Percentiles rank a stretch among this genome's conserved stretches.
phyloP scores from a whole-genome alignment of 2,797 vertebrate species.

The Pteropus rufus region DNA sequence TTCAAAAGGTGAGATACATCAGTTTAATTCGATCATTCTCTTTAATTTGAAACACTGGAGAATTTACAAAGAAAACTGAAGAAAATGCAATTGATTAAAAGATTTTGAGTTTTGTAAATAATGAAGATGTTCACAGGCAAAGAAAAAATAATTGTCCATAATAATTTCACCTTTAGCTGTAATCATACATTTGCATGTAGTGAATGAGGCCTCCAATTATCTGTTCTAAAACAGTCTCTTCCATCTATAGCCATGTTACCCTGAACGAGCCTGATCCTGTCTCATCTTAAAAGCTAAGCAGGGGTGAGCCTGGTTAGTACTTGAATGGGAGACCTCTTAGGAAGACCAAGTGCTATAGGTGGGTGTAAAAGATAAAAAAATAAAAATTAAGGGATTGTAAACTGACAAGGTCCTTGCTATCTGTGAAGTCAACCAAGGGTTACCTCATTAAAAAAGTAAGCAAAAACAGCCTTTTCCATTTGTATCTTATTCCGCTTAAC shows the following conservation, averaged over 20 bases:
- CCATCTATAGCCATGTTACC: not conserved
- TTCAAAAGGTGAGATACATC: not conserved
- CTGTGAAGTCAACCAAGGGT: too few relatives aligned
- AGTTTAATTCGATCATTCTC: not conserved
- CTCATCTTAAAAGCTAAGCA: too few relatives aligned
- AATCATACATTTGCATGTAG: not conserved
- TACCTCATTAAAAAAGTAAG: too few relatives aligned
- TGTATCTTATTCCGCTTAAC: not conserved
- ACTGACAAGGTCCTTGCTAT: too few relatives aligned
- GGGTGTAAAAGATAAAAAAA: too few relatives aligned
- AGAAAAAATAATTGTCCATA: not conserved
- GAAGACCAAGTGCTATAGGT: too few relatives aligned
- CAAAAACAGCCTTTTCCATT: not conserved
- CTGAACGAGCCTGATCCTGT: too few relatives aligned
- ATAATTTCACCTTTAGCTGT: not conserved
- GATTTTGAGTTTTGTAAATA: not conserved
- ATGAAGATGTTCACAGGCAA: not conserved
- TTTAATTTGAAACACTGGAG: not conserved
- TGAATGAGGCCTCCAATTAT: not conserved
- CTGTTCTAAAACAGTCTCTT: not conserved
- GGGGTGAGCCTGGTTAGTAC: too few relatives aligned
- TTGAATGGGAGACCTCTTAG: too few relatives aligned
- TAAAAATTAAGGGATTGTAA: too few relatives aligned
- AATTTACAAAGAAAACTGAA: not conserved
- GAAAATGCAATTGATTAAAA: not conserved